Percentiles rank a stretch among this genome's conserved stretches.
These are phyloP conservation scores for Rhyzopertha dominica DNA, from an alignment of 1,140 invertebrate species.

Conservation along the genomic window DNA sequence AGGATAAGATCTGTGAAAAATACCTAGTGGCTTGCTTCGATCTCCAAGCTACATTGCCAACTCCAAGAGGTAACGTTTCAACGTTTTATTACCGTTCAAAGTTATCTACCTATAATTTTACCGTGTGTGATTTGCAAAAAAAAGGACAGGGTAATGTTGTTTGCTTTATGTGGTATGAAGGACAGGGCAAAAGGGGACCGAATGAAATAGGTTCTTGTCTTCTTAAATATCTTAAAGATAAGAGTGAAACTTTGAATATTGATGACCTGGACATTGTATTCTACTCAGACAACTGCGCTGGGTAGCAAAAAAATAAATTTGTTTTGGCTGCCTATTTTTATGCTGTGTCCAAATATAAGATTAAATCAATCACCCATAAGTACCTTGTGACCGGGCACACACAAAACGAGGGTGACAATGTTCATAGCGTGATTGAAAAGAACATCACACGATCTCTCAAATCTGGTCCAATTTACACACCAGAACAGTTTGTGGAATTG, in stretches of 20 bases:
- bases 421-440: too few species aligned
- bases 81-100: slow-evolving; percentile 46
- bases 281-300: slow-evolving; percentile 42
- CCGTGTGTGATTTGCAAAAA: slow-evolving; percentile 35
- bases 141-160: slow-evolving; percentile 21
- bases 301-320: too few species aligned
- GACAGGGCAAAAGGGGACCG: slow-evolving; percentile 40
- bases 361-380: slow-evolving; percentile 40
- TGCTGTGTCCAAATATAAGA: too few species aligned
- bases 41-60: slow-evolving; percentile 39
- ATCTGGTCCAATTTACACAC: too few species aligned
- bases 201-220: slow-evolving; percentile 45
- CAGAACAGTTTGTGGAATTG: too few species aligned
- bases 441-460: too few species aligned
- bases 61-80: slow-evolving; percentile 35
- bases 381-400: slow-evolving; percentile 40
- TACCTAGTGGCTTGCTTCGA: slow-evolving; percentile 34
- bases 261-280: slow-evolving; percentile 24
- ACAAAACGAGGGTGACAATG: too few species aligned
- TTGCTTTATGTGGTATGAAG: slow-evolving; percentile 47
- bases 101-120: slow-evolving; percentile 47
- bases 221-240: slow-evolving; percentile 36
- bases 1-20: slow-evolving; percentile 27
- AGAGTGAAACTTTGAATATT: slow-evolving; percentile 4
- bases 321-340: too few species aligned